These are phyloP conservation scores for Scarus forsteni DNA, from an alignment of 2,797 vertebrate species.

Conservation along the genomic window DNA sequence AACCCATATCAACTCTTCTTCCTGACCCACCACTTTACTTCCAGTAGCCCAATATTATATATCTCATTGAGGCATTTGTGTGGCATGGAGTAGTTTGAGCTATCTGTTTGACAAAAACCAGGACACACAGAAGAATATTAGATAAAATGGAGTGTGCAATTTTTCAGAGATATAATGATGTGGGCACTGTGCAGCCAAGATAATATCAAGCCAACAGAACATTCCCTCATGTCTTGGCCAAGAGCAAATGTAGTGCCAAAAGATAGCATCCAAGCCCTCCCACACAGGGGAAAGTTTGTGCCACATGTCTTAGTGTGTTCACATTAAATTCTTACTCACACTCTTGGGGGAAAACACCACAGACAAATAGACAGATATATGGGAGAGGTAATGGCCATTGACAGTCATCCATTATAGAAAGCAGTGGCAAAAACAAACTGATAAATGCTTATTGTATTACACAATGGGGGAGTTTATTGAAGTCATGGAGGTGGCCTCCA, in stretches of 20 bases:
- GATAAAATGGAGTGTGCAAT: conserved; percentile 29
- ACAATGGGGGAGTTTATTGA: conserved; percentile 69
- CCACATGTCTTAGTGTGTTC: conserved; percentile 37
- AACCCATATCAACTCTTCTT: too few species aligned
- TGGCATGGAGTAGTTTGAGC: too few species aligned
- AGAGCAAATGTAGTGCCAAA: conserved; percentile 28
- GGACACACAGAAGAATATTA: conserved; percentile 26
- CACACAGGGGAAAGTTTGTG: conserved; percentile 39
- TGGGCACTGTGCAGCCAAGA: conserved; percentile 38
- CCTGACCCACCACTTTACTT: too few species aligned
- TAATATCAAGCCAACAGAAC: conserved; percentile 25
- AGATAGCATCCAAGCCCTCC: conserved; percentile 49
- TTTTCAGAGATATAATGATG: conserved; percentile 24
- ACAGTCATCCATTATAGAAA: conserved; percentile 71
- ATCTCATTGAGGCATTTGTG: too few species aligned
- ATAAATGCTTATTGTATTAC: conserved; percentile 79
- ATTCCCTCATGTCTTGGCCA: conserved; percentile 13
- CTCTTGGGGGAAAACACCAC: conserved; percentile 18
- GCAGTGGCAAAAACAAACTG: conserved; percentile 64
- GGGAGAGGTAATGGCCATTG: conserved; percentile 58
- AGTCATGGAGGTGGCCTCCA: conserved; percentile 46
- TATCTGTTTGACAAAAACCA: neutral
- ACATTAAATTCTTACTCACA: conserved; percentile 45
- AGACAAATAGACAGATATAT: conserved; percentile 70
- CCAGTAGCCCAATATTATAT: too few species aligned